These are phyloP conservation scores for Daktulosphaira vitifoliae DNA, from an alignment of 1,140 invertebrate species.

Conservation along the genomic window DNA sequence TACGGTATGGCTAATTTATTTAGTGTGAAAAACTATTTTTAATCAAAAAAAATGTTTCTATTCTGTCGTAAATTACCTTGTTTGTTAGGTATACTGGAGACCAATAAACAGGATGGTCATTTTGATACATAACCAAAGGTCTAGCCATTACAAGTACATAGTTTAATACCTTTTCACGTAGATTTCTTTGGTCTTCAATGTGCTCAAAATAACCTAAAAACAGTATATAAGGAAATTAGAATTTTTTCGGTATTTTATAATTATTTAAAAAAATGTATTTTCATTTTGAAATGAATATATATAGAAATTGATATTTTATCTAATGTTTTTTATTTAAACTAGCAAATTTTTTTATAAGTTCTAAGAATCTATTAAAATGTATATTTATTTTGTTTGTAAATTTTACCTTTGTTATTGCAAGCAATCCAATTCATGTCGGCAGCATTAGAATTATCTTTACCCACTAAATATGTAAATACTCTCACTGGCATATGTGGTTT, in stretches of 20 bases:
- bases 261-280: too few species aligned
- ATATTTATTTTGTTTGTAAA: too few species aligned
- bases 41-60: too few species aligned
- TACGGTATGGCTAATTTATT: too few species aligned
- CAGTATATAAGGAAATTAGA: conserved; percentile 10
- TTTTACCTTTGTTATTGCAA: conserved; percentile 86
- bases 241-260: too few species aligned
- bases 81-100: conserved; percentile 81
- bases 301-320: too few species aligned
- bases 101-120: conserved; percentile 82
- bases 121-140: conserved; percentile 83
- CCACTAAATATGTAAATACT: conserved; percentile 94
- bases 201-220: conserved; percentile 73
- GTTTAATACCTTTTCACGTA: conserved; percentile 78
- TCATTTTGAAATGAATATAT: too few species aligned
- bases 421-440: conserved; percentile 86
- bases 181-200: conserved; percentile 71
- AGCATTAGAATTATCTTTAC: conserved; percentile 77
- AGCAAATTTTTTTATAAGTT: too few species aligned
- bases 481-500: conserved; percentile 83
- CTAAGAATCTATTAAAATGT: too few species aligned
- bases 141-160: conserved; percentile 83
- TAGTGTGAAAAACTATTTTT: too few species aligned
- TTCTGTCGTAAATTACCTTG: conserved; percentile 51
- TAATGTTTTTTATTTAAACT: too few species aligned